A percentile compares a stretch with the other conserved stretches of the same genome.
Conservation (phyloP, 2,888 invertebrate species). For the Imbricaverruca yamaguchii region DNA sequence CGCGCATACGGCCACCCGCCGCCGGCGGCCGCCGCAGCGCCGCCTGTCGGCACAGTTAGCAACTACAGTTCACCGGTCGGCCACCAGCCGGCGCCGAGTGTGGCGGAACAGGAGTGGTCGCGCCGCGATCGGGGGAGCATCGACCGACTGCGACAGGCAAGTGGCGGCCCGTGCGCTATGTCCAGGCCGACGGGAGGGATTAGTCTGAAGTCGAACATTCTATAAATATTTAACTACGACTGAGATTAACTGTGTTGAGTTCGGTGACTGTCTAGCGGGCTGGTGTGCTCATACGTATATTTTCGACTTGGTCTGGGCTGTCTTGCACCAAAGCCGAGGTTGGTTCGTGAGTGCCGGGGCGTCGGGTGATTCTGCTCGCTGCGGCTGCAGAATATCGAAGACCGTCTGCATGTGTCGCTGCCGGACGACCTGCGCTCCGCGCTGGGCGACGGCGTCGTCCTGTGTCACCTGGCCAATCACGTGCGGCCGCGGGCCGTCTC, state of each 20-base stretch:
- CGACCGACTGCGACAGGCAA: neutral
- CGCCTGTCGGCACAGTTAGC: neutral
- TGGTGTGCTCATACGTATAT: too few species aligned
- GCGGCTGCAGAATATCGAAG: conserved; percentile 68
- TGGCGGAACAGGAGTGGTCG: too few species aligned
- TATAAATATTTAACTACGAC: too few species aligned
- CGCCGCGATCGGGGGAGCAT: neutral
- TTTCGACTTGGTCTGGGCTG: too few species aligned
- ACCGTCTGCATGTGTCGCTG: conserved; percentile 77
- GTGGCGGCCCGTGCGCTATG: neutral
- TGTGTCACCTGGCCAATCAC: conserved; percentile 90
- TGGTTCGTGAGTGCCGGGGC: too few species aligned
- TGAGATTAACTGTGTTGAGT: too few species aligned
- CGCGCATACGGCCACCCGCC: neutral
- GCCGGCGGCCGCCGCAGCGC: neutral
- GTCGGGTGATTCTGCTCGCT: neutral
- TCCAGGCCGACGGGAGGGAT: too few species aligned
- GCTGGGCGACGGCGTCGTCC: conserved; percentile 81
- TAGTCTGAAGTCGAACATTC: too few species aligned
- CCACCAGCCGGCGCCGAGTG: neutral
- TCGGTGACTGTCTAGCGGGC: too few species aligned
- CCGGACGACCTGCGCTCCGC: conserved; percentile 78
- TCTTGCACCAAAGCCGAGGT: too few species aligned
- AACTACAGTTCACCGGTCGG: neutral
- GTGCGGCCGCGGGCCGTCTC: conserved; percentile 83